These are phyloP conservation scores for Bombycilla garrulus DNA, from an alignment of 2,113 vertebrate genomes.

Conservation along the genomic window DNA sequence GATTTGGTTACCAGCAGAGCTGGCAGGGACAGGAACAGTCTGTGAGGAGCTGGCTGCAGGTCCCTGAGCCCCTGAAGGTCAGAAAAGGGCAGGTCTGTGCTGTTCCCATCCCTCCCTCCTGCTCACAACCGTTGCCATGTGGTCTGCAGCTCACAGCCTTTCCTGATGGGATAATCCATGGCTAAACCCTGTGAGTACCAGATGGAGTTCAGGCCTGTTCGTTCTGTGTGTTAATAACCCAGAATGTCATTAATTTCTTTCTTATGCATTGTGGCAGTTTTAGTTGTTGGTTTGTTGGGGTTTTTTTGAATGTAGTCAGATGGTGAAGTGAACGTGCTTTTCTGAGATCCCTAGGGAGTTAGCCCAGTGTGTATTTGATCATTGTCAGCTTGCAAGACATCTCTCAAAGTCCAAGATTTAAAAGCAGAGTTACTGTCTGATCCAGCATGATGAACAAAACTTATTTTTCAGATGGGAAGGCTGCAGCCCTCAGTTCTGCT, in stretches of 20 bases:
- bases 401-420: neutral
- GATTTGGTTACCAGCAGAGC: constrained; percentile 43
- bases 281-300: neutral
- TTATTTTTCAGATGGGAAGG: neutral
- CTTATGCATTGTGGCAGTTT: neutral
- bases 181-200: constrained; percentile 40
- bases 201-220: constrained; percentile 39
- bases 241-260: constrained; percentile 43
- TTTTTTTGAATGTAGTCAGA: neutral
- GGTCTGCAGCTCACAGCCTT: neutral
- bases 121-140: constrained; percentile 20
- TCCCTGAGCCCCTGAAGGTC: constrained; percentile 43
- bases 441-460: neutral
- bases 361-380: neutral
- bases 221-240: constrained; percentile 6
- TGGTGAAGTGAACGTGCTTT: constrained; percentile 3
- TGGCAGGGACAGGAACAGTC: neutral
- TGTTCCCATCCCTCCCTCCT: neutral
- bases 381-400: neutral
- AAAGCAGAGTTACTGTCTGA: neutral
- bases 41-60: constrained; percentile 22
- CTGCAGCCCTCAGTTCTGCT: neutral
- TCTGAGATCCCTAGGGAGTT: neutral
- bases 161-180: constrained; percentile 59
- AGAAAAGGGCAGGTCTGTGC: neutral